phyloP scores from a whole-genome alignment of 2,888 invertebrate species.

The Drosophila kokeensis region DNA sequence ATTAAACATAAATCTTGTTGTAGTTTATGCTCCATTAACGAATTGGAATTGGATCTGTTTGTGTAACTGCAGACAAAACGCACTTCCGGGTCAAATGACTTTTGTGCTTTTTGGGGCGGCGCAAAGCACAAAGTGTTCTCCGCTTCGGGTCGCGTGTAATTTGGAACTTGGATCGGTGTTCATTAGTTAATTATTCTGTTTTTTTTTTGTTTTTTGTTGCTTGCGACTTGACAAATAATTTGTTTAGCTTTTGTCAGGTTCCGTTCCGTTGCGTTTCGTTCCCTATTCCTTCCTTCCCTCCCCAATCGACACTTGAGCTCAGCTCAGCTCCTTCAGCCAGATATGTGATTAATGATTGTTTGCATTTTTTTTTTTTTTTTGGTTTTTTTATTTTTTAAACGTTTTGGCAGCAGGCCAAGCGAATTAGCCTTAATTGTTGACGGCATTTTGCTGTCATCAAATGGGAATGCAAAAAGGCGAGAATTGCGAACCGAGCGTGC shows the following conservation, averaged over 20 bases:
- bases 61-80: conserved; percentile 21
- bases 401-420: conserved; percentile 59
- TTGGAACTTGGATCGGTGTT: conserved; percentile 42
- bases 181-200: conserved; percentile 73
- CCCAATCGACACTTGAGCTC: not conserved
- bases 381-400: conserved; percentile 1
- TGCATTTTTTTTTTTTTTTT: conserved; percentile 48
- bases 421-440: conserved; percentile 75
- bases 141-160: conserved; percentile 31
- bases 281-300: not conserved
- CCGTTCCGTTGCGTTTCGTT: not conserved
- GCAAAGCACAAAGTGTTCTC: conserved; percentile 30
- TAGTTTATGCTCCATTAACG: conserved; percentile 19
- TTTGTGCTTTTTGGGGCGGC: conserved; percentile 25
- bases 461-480: conserved; percentile 27
- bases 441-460: conserved; percentile 60
- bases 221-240: conserved; percentile 68
- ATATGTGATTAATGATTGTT: conserved; percentile 70
- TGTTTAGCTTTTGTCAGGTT: conserved; percentile 14
- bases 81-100: conserved; percentile 57
- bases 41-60: conserved; percentile 38
- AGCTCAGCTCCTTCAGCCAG: not conserved
- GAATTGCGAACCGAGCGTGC: conserved; percentile 17
- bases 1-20: conserved; percentile 20
- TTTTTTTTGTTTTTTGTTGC: conserved; percentile 12